Evolutionary conservation across 2,888 invertebrate species (phyloP), one percentile per base, ranked within the genome.

Genomic region (Cynaeus angustus): DNA sequence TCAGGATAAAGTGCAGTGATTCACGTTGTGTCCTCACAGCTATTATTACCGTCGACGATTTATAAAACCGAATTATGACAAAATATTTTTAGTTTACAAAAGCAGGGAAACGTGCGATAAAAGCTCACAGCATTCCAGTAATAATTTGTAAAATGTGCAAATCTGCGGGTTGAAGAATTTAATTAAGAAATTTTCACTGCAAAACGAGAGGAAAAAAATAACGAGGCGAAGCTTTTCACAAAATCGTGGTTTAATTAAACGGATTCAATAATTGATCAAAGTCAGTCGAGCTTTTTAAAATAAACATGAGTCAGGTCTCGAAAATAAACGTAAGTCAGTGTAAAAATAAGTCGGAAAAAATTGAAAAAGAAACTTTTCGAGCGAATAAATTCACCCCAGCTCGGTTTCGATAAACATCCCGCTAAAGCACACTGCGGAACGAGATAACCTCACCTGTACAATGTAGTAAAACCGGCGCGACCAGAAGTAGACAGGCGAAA

Each of bases 381-480:
- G n/a, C 41, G 37, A 56, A 14, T 58, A 41, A 28, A 41, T 21
- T 43, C 30, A 43, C 28, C 41, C 45, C 13, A 30, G 38, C 13
- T 21, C 21, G 21, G 21, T 56, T 56, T n/a, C 46, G 14, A 16
- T 16, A 46, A 16, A 28, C 48, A 50, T 50, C 48, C 48, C 10
- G 21, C 26, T 7, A 46, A 46, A 46, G 46, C 46, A 13, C 9
- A n/a, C 16, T 46, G 52, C 33, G 33, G 12, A 41, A n/a, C 46
- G 30, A 14, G 16, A 61, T 58, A 21, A 53, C 26, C 68, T 58
- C 56, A 68, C 68, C 68, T 68, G 56, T 38, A 45, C 43, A 67
- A 58, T 58, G 52, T 45, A 56, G 50, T 33, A 73, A 58, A 67
- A 72, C 14, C 4, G 68, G 69, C 46, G 55, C 66, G 53, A 73